phyloP scores from a whole-genome alignment of 2,888 invertebrate species.

The Megastigmus dorsalis region DNA sequence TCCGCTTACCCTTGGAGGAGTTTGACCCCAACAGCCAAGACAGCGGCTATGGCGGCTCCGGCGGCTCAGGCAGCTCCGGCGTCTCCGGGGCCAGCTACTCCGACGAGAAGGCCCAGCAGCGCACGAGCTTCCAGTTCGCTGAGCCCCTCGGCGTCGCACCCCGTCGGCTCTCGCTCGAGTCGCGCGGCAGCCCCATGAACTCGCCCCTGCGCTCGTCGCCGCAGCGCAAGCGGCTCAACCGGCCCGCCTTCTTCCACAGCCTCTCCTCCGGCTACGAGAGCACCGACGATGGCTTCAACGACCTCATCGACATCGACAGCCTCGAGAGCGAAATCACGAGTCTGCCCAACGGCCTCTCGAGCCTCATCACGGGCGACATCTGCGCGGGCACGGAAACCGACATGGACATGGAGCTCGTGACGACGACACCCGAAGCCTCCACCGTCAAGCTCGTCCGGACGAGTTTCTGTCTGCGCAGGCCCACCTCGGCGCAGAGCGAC shows the following conservation, averaged over 20 bases:
- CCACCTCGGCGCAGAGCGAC: constrained; percentile 71
- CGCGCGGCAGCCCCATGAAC: constrained; percentile 53
- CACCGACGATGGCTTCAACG: constrained; percentile 81
- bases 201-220: constrained; percentile 63
- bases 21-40: constrained; percentile 78
- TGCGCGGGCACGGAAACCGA: neutral
- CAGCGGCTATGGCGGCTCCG: constrained; percentile 77
- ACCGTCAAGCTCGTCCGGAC: constrained; percentile 61
- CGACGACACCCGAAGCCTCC: constrained; percentile 71
- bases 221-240: constrained; percentile 41
- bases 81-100: constrained; percentile 64
- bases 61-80: no score
- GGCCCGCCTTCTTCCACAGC: constrained; percentile 73
- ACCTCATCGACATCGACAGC: constrained; percentile 79
- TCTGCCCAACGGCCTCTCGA: constrained; percentile 78
- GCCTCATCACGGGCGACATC: constrained; percentile 78
- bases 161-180: constrained; percentile 66
- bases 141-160: constrained; percentile 74
- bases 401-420: constrained; percentile 38
- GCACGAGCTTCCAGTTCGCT: constrained; percentile 69
- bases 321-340: constrained; percentile 70
- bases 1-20: constrained; percentile 75
- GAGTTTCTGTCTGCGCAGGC: constrained; percentile 58
- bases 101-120: constrained; percentile 56
- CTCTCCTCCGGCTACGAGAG: constrained; percentile 78